These are phyloP conservation scores for Dryococelus australis DNA, from an alignment of 2,888 invertebrate species.

Conservation along the genomic window DNA sequence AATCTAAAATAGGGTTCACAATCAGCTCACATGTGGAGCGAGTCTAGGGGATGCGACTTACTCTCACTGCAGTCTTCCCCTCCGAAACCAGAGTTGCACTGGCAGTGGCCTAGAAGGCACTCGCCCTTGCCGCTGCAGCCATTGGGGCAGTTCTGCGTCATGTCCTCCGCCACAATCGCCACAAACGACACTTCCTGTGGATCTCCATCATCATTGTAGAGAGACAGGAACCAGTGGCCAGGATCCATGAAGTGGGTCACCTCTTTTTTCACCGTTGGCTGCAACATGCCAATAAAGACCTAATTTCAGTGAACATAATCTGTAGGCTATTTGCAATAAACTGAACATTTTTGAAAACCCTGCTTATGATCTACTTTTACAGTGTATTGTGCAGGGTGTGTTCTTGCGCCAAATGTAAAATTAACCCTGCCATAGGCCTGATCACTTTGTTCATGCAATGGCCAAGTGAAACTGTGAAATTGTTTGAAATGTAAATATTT, in stretches of 20 bases:
- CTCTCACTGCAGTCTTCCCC: slow-evolving; percentile 97
- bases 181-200: slow-evolving; percentile 86
- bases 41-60: slow-evolving; percentile 60
- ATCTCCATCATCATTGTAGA: slow-evolving; percentile 96
- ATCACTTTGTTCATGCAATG: too few species aligned
- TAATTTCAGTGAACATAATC: too few species aligned
- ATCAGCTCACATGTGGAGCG: too few species aligned
- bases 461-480: too few species aligned
- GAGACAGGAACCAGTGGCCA: slow-evolving; percentile 94
- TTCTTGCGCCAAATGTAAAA: too few species aligned
- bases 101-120: slow-evolving; percentile 93
- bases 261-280: slow-evolving; percentile 89
- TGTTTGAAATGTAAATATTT: too few species aligned
- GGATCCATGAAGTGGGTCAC: slow-evolving; percentile 95
- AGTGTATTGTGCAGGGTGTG: too few species aligned
- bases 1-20: too few species aligned
- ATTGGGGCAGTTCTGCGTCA: slow-evolving; percentile 95
- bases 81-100: slow-evolving; percentile 95
- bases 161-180: slow-evolving; percentile 85
- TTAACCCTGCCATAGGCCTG: too few species aligned
- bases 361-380: too few species aligned
- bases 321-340: too few species aligned
- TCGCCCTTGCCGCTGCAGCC: slow-evolving; percentile 97
- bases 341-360: too few species aligned
- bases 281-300: slow-evolving; percentile 48